phyloP scores from a whole-genome alignment of 2,113 vertebrate species.

The Eupsittula cactorum region DNA sequence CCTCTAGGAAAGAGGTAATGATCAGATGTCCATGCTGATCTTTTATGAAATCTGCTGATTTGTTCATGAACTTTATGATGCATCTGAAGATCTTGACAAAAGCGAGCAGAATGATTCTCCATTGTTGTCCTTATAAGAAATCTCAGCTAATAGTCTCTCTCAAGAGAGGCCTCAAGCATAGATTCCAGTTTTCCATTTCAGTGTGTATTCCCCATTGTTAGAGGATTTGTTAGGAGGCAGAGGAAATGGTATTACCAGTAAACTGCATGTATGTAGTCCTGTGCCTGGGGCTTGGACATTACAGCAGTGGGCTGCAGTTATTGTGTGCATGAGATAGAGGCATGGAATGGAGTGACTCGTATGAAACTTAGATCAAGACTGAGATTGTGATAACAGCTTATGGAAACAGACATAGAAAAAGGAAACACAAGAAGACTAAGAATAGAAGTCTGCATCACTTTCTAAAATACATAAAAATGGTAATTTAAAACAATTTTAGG shows the following conservation, averaged over 20 bases:
- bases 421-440: background rate
- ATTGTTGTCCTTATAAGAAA: background rate
- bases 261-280: background rate
- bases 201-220: background rate
- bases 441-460: background rate
- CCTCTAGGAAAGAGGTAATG: background rate
- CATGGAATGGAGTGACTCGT: background rate
- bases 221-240: background rate
- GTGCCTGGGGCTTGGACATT: background rate
- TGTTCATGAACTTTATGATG: background rate
- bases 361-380: background rate
- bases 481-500: background rate
- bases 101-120: background rate
- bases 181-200: background rate
- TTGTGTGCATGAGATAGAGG: accelerated
- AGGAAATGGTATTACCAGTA: background rate
- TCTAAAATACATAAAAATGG: background rate
- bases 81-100: background rate
- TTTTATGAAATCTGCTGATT: background rate
- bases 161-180: background rate
- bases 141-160: background rate
- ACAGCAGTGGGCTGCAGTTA: background rate
- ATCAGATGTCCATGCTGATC: background rate
- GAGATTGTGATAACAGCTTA: background rate
- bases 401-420: background rate